Conservation (phyloP, 2,888 invertebrate genomes). For the Arctia plantaginis region DNA sequence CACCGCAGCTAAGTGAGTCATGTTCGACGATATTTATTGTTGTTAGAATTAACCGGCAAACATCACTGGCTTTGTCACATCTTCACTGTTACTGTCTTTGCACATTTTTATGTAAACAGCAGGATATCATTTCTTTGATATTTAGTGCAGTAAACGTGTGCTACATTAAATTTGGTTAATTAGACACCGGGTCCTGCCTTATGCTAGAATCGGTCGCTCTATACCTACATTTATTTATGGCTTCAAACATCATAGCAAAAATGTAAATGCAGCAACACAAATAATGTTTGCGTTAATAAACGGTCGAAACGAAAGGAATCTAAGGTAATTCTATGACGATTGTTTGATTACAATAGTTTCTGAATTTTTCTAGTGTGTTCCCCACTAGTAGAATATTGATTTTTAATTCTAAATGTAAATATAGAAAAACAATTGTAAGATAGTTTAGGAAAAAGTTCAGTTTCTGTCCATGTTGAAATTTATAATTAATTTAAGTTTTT, state of each 20-base stretch:
- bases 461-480: not conserved
- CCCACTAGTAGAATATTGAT: too few relatives aligned
- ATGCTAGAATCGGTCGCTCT: conserved; percentile 52
- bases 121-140: conserved; percentile 52
- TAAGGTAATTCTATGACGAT: not conserved
- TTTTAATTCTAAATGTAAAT: too few relatives aligned
- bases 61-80: not conserved
- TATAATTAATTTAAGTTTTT: not conserved
- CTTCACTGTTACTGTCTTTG: conserved; percentile 29
- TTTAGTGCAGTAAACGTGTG: conserved; percentile 51
- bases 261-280: not conserved
- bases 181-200: conserved; percentile 53
- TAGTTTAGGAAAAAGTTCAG: too few relatives aligned
- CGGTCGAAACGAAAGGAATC: not conserved
- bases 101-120: conserved; percentile 62
- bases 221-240: conserved; percentile 42
- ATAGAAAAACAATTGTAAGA: too few relatives aligned
- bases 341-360: too few relatives aligned
- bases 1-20: conserved; percentile 91
- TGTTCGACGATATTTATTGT: too few relatives aligned
- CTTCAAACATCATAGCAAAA: not conserved
- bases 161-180: conserved; percentile 45
- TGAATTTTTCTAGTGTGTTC: too few relatives aligned
- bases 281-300: not conserved
- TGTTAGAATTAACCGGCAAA: not conserved